These are phyloP conservation scores for Candoia aspera DNA, from an alignment of 2,113 vertebrate species.

Conservation along the genomic window DNA sequence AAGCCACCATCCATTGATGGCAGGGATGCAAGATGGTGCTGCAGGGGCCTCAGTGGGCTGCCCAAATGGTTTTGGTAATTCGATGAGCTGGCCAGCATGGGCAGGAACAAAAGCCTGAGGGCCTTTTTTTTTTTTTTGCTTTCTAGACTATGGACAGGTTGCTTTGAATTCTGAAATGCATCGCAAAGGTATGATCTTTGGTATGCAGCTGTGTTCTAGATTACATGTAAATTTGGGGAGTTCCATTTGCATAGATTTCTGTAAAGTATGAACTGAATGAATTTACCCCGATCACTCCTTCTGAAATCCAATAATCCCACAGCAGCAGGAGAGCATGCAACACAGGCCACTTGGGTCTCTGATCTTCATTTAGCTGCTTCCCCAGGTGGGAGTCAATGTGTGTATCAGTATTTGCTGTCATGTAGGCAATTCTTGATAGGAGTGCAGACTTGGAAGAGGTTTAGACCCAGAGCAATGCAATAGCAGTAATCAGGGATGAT, in stretches of 20 bases:
- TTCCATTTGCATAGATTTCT: background rate
- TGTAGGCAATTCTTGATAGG: background rate
- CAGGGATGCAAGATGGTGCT: background rate
- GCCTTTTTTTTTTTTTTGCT: background rate
- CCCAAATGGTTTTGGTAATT: background rate
- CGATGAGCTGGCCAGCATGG: background rate
- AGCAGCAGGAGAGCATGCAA: background rate
- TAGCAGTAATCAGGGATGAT: background rate
- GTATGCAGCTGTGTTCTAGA: background rate
- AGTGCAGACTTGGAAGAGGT: background rate
- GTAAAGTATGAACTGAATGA: background rate
- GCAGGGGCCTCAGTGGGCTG: background rate
- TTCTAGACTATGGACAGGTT: background rate
- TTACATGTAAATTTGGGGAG: background rate
- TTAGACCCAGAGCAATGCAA: background rate
- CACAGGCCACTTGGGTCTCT: background rate
- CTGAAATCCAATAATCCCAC: background rate
- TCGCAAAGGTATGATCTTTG: background rate
- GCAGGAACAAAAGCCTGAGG: background rate
- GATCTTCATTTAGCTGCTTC: background rate
- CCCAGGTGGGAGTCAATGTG: background rate
- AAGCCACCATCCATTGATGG: background rate
- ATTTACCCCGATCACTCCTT: background rate
- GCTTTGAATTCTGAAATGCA: background rate
- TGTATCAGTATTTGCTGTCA: background rate